Evolutionary conservation across 2,888 invertebrate species (phyloP).

Genomic region (Cephus pulcher): DNA sequence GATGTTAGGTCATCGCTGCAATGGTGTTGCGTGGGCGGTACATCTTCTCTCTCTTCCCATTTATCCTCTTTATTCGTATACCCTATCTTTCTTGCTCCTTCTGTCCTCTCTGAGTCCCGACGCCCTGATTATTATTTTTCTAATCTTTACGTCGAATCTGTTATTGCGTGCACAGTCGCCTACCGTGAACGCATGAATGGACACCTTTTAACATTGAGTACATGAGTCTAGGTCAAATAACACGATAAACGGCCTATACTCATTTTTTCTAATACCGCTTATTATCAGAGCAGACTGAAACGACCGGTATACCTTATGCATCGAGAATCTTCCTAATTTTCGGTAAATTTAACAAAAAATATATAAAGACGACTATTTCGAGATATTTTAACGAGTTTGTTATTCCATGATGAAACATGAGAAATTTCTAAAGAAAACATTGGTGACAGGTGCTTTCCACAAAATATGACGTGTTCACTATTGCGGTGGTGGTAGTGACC

Average conservation of each 20-base stretch:
- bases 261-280: background rate
- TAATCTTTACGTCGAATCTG: slow-evolving; percentile 40
- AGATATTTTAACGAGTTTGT: background rate
- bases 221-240: background rate
- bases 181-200: slow-evolving; percentile 2
- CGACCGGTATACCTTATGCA: background rate
- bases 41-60: background rate
- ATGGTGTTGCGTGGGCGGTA: slow-evolving; percentile 2
- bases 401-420: background rate
- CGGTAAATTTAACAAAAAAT: no score
- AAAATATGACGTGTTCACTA: background rate
- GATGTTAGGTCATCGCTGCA: slow-evolving; percentile 42
- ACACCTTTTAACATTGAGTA: background rate
- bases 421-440: background rate
- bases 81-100: background rate
- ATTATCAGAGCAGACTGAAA: background rate
- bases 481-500: background rate
- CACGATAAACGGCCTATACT: background rate
- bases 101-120: slow-evolving; percentile 10
- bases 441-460: background rate
- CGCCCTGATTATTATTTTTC: slow-evolving; percentile 40
- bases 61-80: background rate
- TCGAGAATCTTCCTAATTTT: background rate
- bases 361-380: background rate
- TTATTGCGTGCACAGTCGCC: background rate